Evolutionary conservation across 2,797 vertebrate species (phyloP), one percentile per base, ranked within the genome.

Genomic region (Sternotherus odoratus): DNA sequence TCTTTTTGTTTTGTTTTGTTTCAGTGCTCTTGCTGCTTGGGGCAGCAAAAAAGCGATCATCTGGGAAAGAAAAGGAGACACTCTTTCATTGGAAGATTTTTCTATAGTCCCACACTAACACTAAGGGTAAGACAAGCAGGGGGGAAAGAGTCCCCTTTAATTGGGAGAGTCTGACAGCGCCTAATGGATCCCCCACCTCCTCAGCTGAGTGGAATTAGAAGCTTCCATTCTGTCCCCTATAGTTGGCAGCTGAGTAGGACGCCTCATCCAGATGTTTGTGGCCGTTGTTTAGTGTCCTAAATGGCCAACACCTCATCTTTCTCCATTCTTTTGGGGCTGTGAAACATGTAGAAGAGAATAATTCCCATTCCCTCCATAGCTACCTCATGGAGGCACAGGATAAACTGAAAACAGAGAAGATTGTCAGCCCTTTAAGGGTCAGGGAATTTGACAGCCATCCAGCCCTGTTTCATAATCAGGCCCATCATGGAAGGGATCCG

Each of bases 221-320:
- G 33, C 17, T 66, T 66, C 43, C 82, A 48, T 36, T 57, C 54
- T 82, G 39, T 46, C 21, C 5, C 92, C 23, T 4, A 0, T 0
- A 2, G 36, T 33, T 46, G 53, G 60, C 79, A 17, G 0, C 0
- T 1, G 16, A 10, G 11, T 1, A 48, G 12, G n/a, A 53, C 5
- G 57, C 36, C 48, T 63, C 51, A 26, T 74, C 26, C 33, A 0
- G 1, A 1, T 69, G 17, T 77, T 89, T 69, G 57, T 75, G 4
- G 17, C 56, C 7, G 12, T 28, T 28, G 39, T 24, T 74, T 8
- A 24, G 28, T 46, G 43, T 74, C 23, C 24, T 46, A 16, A 15
- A 74, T 11, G 13, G 43, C 12, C 6, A 46, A 46, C 24, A 28
- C 24, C 6, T 74, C 23, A 5, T 74, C 24, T 74, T 26, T 74